Percentiles rank a stretch among this genome's conserved stretches.
These are phyloP conservation scores for Loriculus beryllinus DNA, from an alignment of 2,797 vertebrate species.

Conservation along the genomic window DNA sequence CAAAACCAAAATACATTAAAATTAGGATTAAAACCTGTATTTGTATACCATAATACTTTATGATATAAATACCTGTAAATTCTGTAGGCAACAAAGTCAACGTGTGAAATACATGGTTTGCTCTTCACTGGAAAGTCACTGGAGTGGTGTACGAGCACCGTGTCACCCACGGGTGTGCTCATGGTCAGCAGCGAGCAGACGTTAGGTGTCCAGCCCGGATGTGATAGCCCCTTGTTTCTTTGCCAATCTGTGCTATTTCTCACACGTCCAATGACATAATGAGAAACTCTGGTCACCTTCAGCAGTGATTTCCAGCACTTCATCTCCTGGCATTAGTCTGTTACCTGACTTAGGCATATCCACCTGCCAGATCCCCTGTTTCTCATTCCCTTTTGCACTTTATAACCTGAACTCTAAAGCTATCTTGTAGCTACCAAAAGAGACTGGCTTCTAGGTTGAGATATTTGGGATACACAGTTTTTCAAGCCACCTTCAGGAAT, in stretches of 20 bases:
- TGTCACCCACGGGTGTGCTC: neutral
- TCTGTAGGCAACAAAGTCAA: conserved; percentile 55
- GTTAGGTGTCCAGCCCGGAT: neutral
- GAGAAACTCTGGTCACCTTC: conserved; percentile 55
- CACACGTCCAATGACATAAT: conserved; percentile 1
- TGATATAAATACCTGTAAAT: conserved; percentile 60
- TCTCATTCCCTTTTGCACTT: conserved; percentile 60
- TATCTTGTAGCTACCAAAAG: conserved; percentile 43
- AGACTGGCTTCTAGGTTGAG: conserved; percentile 47
- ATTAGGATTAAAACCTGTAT: conserved; percentile 51
- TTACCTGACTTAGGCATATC: conserved; percentile 41
- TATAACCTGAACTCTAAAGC: conserved; percentile 56
- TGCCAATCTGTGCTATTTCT: conserved; percentile 65
- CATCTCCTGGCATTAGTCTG: conserved; percentile 59
- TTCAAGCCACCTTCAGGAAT: conserved; percentile 58
- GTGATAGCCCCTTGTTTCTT: conserved; percentile 36
- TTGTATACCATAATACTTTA: conserved; percentile 51
- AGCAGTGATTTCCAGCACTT: conserved; percentile 60
- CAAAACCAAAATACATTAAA: conserved; percentile 62
- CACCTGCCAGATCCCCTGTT: conserved; percentile 50
- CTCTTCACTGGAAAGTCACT: conserved; percentile 40
- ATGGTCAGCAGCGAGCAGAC: conserved; percentile 11
- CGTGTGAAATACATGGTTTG: neutral
- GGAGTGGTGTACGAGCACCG: conserved; percentile 4
- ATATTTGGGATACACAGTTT: conserved; percentile 48